A percentile compares a stretch with the other conserved stretches of the same genome.
phyloP scores from a whole-genome alignment of 1,140 invertebrate species.

The Neuroterus valhalla region DNA sequence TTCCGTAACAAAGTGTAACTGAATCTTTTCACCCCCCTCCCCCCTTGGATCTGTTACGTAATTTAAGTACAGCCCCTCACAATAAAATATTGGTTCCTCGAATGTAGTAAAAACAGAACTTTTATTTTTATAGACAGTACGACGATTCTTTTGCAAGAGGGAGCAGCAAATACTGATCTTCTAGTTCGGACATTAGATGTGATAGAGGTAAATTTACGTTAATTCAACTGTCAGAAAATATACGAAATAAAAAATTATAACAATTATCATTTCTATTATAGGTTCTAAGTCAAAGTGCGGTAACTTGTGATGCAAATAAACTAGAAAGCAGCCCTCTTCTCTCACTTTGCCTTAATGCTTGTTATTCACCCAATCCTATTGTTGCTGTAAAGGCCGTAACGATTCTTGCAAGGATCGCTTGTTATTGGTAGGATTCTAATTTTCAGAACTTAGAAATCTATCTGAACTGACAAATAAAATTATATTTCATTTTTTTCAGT shows the following conservation, averaged over 20 bases:
- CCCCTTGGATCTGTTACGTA: too few species aligned
- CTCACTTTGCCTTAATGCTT: conserved; percentile 71
- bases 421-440: conserved; percentile 76
- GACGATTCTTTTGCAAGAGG: conserved; percentile 67
- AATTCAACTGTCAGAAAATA: not conserved
- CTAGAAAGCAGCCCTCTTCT: conserved; percentile 68
- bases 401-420: conserved; percentile 80
- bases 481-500: conserved; percentile 66
- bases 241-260: conserved; percentile 15
- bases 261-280: conserved; percentile 40
- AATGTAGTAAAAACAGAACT: conserved; percentile 11
- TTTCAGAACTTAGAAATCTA: conserved; percentile 34
- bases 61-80: too few species aligned
- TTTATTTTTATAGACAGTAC: conserved; percentile 64
- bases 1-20: too few species aligned
- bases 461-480: conserved; percentile 24
- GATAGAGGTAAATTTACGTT: conserved; percentile 62
- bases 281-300: conserved; percentile 70
- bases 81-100: too few species aligned
- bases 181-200: conserved; percentile 71
- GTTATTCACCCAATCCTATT: conserved; percentile 78
- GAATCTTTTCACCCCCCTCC: too few species aligned
- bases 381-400: conserved; percentile 83
- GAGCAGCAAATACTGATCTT: conserved; percentile 66
- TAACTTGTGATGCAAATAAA: conserved; percentile 72